These are phyloP conservation scores for Tautogolabrus adspersus DNA, from an alignment of 2,113 vertebrate species.

Conservation along the genomic window DNA sequence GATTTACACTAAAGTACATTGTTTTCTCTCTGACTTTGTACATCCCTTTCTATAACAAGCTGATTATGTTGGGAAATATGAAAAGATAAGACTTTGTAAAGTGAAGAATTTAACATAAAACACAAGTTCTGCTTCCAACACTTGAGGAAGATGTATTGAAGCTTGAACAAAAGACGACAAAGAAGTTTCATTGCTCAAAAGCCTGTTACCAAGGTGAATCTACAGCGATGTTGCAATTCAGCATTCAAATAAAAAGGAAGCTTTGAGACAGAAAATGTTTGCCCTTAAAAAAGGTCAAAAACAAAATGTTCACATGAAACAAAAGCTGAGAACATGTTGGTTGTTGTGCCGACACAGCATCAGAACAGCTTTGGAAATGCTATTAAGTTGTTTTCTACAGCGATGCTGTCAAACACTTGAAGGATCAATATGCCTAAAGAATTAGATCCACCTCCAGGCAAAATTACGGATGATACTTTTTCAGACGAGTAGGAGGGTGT, in stretches of 20 bases:
- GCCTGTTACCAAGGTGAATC: slow-evolving; percentile 10
- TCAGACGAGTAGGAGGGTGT: too few species aligned
- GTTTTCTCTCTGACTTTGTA: neutral
- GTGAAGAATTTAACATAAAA: neutral
- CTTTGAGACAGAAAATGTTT: neutral
- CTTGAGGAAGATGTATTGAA: neutral
- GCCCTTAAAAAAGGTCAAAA: neutral
- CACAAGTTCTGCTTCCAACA: neutral
- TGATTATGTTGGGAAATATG: neutral
- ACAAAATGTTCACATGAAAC: neutral
- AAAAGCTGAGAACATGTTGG: neutral
- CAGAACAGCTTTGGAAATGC: too few species aligned
- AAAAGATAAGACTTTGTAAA: neutral
- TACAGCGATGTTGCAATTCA: neutral
- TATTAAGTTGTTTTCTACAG: too few species aligned
- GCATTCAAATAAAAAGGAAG: neutral
- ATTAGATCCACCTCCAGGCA: too few species aligned
- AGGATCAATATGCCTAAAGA: too few species aligned
- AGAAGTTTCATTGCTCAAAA: neutral
- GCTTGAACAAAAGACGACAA: neutral
- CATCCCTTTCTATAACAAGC: neutral
- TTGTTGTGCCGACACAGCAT: neutral
- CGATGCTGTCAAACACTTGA: too few species aligned
- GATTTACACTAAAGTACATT: neutral
- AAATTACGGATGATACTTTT: too few species aligned